A percentile compares a stretch with the other conserved stretches of the same genome.
phyloP scores from a whole-genome alignment of 2,888 invertebrate genomes.

The Tetragonula carbonaria region DNA sequence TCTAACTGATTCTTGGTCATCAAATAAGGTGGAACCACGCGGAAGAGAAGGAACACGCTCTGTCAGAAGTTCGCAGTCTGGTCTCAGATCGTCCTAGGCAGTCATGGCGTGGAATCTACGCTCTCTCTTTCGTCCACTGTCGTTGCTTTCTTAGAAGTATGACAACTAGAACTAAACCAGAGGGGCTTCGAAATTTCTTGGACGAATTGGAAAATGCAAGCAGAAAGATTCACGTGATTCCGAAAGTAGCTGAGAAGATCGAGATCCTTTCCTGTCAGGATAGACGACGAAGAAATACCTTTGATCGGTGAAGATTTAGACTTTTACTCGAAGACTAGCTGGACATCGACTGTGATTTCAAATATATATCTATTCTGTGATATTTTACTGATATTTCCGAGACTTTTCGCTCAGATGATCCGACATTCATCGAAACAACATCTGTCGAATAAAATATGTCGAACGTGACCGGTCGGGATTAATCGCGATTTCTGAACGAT shows the following conservation, averaged over 20 bases:
- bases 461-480: constrained; percentile 21
- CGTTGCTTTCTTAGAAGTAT: constrained; percentile 33
- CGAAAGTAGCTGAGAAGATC: background rate
- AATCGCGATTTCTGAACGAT: background rate
- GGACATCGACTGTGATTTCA: constrained; percentile 19
- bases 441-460: background rate
- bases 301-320: background rate
- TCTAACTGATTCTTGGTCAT: constrained; percentile 75
- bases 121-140: background rate
- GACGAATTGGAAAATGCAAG: constrained; percentile 19
- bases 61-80: background rate
- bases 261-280: background rate
- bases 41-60: background rate
- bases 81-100: background rate
- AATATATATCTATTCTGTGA: constrained; percentile 22
- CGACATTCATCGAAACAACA: too few species aligned
- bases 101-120: too few species aligned
- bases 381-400: background rate
- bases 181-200: background rate
- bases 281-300: background rate
- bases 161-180: constrained; percentile 20
- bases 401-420: background rate
- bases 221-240: constrained; percentile 42
- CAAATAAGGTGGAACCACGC: constrained; percentile 53
- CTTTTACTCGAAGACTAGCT: background rate